Conservation (phyloP, 2,797 vertebrate genomes). For the Scolopax rusticola region DNA sequence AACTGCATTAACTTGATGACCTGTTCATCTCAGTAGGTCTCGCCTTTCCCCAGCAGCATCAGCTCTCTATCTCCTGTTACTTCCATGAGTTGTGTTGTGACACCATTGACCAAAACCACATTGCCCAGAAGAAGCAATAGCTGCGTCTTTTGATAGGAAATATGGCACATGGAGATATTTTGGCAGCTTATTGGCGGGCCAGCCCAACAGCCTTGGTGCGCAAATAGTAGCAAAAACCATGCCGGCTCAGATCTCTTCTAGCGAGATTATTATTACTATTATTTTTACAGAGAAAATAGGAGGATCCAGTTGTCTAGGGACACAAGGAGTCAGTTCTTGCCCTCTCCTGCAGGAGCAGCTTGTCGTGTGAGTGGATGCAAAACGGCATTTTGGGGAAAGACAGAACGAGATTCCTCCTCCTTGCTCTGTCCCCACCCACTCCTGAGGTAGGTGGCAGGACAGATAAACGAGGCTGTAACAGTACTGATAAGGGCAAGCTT, state of each 20-base stretch:
- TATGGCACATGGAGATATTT: not conserved
- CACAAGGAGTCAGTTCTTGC: not conserved
- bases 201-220: not conserved
- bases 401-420: not conserved
- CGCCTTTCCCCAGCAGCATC: accelerated
- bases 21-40: not conserved
- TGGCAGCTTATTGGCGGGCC: not conserved
- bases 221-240: not conserved
- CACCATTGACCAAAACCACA: not conserved
- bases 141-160: accelerated
- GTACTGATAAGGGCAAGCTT: not conserved
- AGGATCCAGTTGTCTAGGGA: not conserved
- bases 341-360: not conserved
- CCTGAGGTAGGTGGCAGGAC: not conserved
- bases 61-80: not conserved
- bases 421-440: not conserved
- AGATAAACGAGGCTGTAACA: not conserved
- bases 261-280: not conserved
- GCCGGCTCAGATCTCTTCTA: not conserved
- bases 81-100: not conserved
- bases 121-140: not conserved
- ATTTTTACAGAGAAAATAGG: not conserved
- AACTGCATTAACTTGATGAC: not conserved
- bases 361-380: not conserved
- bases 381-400: not conserved